phyloP scores from a whole-genome alignment of 2,888 invertebrate genomes.

The Cheilosia grossa region DNA sequence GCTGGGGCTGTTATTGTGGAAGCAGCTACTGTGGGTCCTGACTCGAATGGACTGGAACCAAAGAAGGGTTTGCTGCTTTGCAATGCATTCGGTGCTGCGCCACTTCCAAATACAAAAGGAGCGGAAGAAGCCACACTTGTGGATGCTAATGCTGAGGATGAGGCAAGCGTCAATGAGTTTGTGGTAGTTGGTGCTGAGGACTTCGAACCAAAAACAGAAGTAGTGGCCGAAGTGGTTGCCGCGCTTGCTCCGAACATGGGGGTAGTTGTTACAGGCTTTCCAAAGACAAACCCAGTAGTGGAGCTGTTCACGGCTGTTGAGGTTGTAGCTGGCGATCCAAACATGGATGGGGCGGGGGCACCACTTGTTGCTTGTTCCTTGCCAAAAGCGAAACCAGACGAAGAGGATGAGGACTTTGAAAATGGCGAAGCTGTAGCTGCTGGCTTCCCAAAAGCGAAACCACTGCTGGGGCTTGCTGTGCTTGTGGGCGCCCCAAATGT shows the following conservation, averaged over 20 bases:
- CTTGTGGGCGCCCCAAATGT: constrained; percentile 25
- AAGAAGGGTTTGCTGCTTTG: constrained; percentile 47
- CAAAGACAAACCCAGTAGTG: constrained; percentile 61
- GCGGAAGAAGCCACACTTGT: constrained; percentile 36
- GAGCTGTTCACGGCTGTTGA: constrained; percentile 73
- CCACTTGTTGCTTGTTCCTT: constrained; percentile 26
- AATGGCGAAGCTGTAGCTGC: constrained; percentile 41
- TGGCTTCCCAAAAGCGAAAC: constrained; percentile 48
- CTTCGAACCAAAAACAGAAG: constrained; percentile 66
- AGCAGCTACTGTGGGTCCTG: constrained; percentile 50
- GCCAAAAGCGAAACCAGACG: constrained; percentile 34
- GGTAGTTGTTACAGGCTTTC: constrained; percentile 50
- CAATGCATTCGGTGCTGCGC: constrained; percentile 36
- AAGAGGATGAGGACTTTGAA: constrained; percentile 31
- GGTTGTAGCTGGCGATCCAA: constrained; percentile 48
- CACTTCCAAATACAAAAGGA: constrained; percentile 59
- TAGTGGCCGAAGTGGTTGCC: constrained; percentile 41
- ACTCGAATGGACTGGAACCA: constrained; percentile 45
- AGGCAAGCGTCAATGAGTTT: constrained; percentile 51
- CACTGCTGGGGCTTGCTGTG: constrained; percentile 17
- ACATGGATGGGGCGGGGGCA: constrained; percentile 13
- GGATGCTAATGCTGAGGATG: constrained; percentile 36
- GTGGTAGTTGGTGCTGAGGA: constrained; percentile 47
- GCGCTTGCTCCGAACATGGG: constrained; percentile 50
- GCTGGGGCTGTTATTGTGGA: constrained; percentile 58